A percentile compares a stretch with the other conserved stretches of the same genome.
These are phyloP conservation scores for Hydroisotoma schaefferi DNA, from an alignment of 2,888 invertebrate species.

Conservation along the genomic window DNA sequence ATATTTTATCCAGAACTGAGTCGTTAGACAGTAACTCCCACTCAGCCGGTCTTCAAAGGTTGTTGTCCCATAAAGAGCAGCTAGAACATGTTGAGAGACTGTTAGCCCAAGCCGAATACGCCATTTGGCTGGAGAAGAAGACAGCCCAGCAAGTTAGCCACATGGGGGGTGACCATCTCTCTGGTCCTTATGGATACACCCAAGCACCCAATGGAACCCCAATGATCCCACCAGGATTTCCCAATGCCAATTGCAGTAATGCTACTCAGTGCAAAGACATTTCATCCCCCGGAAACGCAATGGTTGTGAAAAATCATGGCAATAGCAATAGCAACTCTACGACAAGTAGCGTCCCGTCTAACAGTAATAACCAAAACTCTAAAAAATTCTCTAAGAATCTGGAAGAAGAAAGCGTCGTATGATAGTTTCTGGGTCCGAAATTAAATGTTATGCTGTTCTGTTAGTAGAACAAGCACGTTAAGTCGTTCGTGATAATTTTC, in stretches of 20 bases:
- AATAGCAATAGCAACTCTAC: conserved; percentile 24
- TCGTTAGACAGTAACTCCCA: conserved; percentile 48
- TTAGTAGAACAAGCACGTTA: conserved; percentile 1
- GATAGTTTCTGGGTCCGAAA: conserved; percentile 15
- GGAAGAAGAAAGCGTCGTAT: conserved; percentile 49
- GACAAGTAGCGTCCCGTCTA: conserved; percentile 19
- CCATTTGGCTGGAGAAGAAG: conserved; percentile 48
- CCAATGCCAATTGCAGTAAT: conserved; percentile 44
- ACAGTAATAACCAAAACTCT: conserved; percentile 33
- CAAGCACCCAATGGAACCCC: conserved; percentile 30
- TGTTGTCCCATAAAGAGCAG: conserved; percentile 49
- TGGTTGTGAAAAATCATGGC: conserved; percentile 44
- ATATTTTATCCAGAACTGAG: conserved; percentile 49
- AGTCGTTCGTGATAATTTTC: conserved; percentile 1
- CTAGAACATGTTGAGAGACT: conserved; percentile 49
- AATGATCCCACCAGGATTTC: conserved; percentile 36
- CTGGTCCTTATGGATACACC: conserved; percentile 46
- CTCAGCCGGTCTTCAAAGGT: conserved; percentile 48
- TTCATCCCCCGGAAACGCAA: conserved; percentile 7
- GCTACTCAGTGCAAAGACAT: conserved; percentile 4
- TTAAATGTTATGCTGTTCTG: neutral
- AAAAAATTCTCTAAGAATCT: conserved; percentile 48
- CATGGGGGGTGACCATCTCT: conserved; percentile 20
- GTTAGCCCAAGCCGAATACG: conserved; percentile 49
- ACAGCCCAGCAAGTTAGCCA: conserved; percentile 49